Evolutionary conservation across 2,888 invertebrate species (phyloP).

Genomic region (Desoria tigrina): DNA sequence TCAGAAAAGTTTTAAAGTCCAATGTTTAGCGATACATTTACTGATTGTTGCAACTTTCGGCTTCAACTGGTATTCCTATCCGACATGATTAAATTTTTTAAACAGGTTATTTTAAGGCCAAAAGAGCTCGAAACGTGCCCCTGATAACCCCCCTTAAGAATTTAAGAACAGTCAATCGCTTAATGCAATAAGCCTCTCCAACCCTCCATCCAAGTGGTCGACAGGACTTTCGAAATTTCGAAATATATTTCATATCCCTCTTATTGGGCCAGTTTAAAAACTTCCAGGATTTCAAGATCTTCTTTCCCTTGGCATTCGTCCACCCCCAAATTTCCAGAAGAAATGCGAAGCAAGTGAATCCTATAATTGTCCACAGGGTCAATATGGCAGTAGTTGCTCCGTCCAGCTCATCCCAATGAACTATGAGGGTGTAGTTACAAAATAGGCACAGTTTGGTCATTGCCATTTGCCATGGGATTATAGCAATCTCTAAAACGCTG

Average conservation of each 20-base stretch:
- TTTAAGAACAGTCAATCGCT: neutral
- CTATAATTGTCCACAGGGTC: neutral
- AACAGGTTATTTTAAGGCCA: no score
- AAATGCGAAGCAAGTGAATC: neutral
- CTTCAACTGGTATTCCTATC: no score
- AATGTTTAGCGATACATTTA: no score
- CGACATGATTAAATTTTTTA: no score
- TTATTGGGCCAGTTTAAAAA: neutral
- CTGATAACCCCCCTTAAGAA: neutral
- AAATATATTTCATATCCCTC: neutral
- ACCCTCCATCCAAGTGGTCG: neutral
- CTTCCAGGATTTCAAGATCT: neutral
- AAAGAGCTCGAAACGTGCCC: no score
- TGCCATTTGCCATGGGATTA: neutral
- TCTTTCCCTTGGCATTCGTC: neutral
- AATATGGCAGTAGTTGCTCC: neutral
- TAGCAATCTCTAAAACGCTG: neutral
- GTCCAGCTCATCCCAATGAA: neutral
- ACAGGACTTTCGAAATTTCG: neutral
- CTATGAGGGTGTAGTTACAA: neutral
- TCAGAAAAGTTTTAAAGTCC: no score
- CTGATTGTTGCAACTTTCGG: no score
- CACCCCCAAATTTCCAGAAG: neutral
- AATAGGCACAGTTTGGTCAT: neutral
- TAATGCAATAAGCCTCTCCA: neutral